Evolutionary conservation across 1,140 invertebrate species (phyloP).

Genomic region (Forficula auricularia): DNA sequence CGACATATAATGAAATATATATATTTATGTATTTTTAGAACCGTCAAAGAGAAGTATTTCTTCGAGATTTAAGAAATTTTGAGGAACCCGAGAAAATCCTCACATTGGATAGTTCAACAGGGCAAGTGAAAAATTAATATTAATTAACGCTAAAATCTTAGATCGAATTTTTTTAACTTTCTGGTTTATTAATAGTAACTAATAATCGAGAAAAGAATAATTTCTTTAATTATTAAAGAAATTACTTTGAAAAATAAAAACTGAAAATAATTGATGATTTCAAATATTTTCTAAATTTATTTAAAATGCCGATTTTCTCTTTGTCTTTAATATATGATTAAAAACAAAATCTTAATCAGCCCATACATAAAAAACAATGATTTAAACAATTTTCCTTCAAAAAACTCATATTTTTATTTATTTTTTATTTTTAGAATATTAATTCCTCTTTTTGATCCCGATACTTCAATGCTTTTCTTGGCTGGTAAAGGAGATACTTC

Average conservation of each 20-base stretch:
- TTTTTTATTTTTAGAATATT: constrained; percentile 38
- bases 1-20: too few relatives aligned
- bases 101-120: constrained; percentile 75
- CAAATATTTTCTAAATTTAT: too few relatives aligned
- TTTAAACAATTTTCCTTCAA: constrained; percentile 3
- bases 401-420: constrained; percentile 5
- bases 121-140: constrained; percentile 32
- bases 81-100: constrained; percentile 55
- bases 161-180: too few relatives aligned
- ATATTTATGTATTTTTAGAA: too few relatives aligned
- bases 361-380: too few relatives aligned
- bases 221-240: background rate
- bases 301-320: too few relatives aligned
- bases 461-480: constrained; percentile 85
- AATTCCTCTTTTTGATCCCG: constrained; percentile 75
- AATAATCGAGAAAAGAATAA: background rate
- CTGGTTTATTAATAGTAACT: too few relatives aligned
- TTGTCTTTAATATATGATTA: too few relatives aligned
- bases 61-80: constrained; percentile 72
- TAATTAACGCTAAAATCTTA: too few relatives aligned
- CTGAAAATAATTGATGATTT: too few relatives aligned
- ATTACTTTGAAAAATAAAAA: background rate
- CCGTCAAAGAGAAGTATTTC: constrained; percentile 64
- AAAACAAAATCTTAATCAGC: too few relatives aligned
- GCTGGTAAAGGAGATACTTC: constrained; percentile 84